Conservation (phyloP, 2,113 vertebrate species). For the Daboia siamensis region DNA sequence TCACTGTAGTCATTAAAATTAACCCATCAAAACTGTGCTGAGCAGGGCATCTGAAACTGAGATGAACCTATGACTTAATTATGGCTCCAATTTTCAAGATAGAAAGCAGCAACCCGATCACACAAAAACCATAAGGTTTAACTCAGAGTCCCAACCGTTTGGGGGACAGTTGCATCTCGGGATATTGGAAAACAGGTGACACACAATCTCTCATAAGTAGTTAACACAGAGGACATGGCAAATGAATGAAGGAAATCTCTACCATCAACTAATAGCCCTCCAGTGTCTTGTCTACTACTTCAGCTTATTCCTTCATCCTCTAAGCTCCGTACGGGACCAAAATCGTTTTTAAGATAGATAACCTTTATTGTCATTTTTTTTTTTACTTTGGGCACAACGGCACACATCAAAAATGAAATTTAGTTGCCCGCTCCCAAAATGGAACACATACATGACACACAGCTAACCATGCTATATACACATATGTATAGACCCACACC, state of each 20-base stretch:
- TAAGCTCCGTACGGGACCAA: not conserved
- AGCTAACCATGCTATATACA: too few relatives aligned
- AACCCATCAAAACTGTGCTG: not conserved
- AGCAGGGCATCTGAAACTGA: not conserved
- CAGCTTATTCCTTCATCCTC: not conserved
- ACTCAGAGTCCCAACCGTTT: not conserved
- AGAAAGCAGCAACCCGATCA: not conserved
- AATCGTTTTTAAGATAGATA: not conserved
- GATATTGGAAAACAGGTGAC: not conserved
- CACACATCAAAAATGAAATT: too few relatives aligned
- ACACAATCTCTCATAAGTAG: not conserved
- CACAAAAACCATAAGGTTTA: not conserved
- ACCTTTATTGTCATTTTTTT: too few relatives aligned
- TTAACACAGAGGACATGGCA: not conserved
- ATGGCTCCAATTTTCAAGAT: not conserved
- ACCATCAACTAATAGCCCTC: not conserved
- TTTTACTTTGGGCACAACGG: too few relatives aligned
- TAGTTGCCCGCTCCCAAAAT: too few relatives aligned
- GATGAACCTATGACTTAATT: not conserved
- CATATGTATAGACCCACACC: too few relatives aligned
- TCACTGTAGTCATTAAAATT: not conserved
- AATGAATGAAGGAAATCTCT: not conserved
- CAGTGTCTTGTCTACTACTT: not conserved
- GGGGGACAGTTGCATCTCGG: not conserved
- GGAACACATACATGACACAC: too few relatives aligned